Evolutionary conservation across 2,797 vertebrate genomes (phyloP).

Genomic region (Valencia hispanica): DNA sequence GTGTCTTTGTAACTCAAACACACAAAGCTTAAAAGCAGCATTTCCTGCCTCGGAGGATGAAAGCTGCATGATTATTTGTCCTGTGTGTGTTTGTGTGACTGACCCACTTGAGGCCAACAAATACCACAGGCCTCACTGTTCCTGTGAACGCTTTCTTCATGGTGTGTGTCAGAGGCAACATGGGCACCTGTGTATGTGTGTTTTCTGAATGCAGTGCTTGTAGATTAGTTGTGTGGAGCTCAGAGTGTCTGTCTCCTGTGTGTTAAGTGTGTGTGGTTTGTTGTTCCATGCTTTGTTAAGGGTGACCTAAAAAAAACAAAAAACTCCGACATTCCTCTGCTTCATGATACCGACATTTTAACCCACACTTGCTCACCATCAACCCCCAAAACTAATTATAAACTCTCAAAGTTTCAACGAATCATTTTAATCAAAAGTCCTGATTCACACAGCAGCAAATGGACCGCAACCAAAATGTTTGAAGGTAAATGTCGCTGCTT

Average conservation of each 20-base stretch:
- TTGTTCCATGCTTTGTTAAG: constrained; percentile 65
- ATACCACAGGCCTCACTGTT: constrained; percentile 61
- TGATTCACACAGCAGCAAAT: not conserved
- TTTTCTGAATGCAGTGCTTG: constrained; percentile 56
- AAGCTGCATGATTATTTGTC: constrained; percentile 73
- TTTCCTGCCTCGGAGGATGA: constrained; percentile 74
- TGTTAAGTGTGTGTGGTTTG: constrained; percentile 17
- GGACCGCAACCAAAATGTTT: constrained; percentile 19
- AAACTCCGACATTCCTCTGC: constrained; percentile 49
- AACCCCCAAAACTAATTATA: not conserved
- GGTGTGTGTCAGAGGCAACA: constrained; percentile 39
- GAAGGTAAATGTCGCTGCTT: not conserved
- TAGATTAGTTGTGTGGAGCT: constrained; percentile 40
- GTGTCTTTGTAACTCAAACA: constrained; percentile 60
- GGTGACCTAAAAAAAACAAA: constrained; percentile 72
- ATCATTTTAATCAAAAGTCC: constrained; percentile 17
- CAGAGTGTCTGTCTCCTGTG: constrained; percentile 31
- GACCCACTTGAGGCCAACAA: constrained; percentile 72
- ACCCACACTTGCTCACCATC: not conserved
- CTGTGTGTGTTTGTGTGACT: constrained; percentile 51
- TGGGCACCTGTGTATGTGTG: constrained; percentile 45
- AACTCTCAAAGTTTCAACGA: not conserved
- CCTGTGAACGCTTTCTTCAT: constrained; percentile 61
- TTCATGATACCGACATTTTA: constrained; percentile 27
- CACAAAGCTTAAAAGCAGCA: constrained; percentile 69